Conservation (phyloP, 2,113 vertebrate genomes). For the Pituophis catenifer region DNA sequence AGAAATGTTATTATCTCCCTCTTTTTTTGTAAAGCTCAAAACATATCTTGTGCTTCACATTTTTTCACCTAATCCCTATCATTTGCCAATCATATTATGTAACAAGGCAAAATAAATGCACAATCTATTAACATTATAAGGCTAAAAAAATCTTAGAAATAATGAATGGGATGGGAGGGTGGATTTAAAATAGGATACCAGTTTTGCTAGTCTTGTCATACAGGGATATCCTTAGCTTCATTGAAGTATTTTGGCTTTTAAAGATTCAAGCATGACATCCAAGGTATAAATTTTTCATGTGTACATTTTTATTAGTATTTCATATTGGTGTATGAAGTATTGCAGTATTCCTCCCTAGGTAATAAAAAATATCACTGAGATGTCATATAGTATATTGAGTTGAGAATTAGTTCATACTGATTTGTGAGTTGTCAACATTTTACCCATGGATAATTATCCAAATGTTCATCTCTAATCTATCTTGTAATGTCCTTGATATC, state of each 20-base stretch:
- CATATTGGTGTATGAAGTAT: neutral
- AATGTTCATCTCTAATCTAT: conserved; percentile 16
- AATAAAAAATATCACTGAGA: neutral
- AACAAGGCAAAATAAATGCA: neutral
- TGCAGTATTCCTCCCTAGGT: conserved; percentile 1
- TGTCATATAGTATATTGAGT: conserved; percentile 4
- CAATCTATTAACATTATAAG: neutral
- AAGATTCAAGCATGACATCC: neutral
- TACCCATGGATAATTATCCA: neutral
- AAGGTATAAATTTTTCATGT: neutral
- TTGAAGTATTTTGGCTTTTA: neutral
- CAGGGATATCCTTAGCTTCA: neutral
- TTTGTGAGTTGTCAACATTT: conserved; percentile 2
- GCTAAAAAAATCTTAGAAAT: neutral
- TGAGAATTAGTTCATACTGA: conserved; percentile 1
- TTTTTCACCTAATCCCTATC: neutral
- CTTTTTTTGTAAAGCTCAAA: neutral
- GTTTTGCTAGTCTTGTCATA: neutral
- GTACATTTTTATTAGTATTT: neutral
- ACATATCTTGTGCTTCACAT: neutral
- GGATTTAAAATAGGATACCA: neutral
- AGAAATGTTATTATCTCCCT: neutral
- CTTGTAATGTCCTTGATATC: neutral
- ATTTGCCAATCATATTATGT: neutral
- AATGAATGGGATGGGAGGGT: neutral